Conservation (phyloP, 2,113 vertebrate species). For the Otolemur garnettii region DNA sequence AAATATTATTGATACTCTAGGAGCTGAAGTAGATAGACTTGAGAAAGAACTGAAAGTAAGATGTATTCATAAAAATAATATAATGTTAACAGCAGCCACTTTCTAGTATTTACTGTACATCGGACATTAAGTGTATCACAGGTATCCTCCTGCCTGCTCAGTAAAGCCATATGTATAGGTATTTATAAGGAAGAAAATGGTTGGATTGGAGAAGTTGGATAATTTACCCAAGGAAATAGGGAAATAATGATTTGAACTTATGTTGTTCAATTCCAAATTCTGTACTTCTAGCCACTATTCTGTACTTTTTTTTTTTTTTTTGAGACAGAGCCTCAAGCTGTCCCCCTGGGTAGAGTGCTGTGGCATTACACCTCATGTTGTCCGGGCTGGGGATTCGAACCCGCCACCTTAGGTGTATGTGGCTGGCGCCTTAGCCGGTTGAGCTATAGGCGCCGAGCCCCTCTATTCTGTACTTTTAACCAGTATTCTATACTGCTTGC, state of each 20-base stretch:
- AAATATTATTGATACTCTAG: constrained; percentile 97
- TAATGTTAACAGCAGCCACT: background rate
- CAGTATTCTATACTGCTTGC: background rate
- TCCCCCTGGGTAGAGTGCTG: no score
- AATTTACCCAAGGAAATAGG: background rate
- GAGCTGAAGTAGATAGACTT: constrained; percentile 97
- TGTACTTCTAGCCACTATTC: background rate
- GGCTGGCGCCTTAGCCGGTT: no score
- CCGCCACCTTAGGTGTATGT: no score
- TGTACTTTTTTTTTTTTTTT: no score
- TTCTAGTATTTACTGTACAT: background rate
- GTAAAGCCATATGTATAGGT: background rate
- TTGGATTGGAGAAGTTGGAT: background rate
- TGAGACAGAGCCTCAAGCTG: no score
- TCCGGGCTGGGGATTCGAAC: no score
- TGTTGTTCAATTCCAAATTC: constrained; percentile 4
- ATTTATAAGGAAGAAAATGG: background rate
- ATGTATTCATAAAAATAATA: background rate
- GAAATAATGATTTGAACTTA: background rate
- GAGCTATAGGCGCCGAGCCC: no score
- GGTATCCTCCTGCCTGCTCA: background rate
- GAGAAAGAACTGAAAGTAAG: constrained; percentile 98
- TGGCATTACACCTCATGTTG: no score
- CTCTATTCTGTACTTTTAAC: background rate
- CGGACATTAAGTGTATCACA: background rate